Base-by-base conservation (phyloP, 2,113 vertebrate genomes). In the Forbesichthys papilliferus region DNA sequence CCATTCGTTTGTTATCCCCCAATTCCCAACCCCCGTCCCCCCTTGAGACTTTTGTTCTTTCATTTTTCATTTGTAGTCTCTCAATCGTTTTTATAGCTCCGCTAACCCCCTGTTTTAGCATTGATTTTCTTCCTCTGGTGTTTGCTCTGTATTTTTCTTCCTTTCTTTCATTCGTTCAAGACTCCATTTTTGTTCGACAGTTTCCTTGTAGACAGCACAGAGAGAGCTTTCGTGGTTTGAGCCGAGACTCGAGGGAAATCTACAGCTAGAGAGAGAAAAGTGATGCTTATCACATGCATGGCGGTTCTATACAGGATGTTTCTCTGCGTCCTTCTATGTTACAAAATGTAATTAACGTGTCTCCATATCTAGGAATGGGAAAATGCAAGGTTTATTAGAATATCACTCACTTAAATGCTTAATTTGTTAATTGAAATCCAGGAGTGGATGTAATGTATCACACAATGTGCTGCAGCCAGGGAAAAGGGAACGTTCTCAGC, bases 111-210 rank as follows among this genome's bases (percentile, higher is more conserved):
- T 64, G 64, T 67, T 64, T 65, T 33, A 61, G 36, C 69, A 84
- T 89, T 54, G 74, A 85, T 87, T 82, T 83, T 80, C 66, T 68
- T 71, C 14, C 56, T 64, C 69, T 68, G 69, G 55, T 9, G 69
- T 34, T 72, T 71, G 70, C 56, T 48, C 47, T 71, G 75, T 74
- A 52, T 68, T 81, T 76, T 67, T 61, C 48, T 73, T 62, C 74
- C 61, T 59, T 76, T 72, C 65, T 59, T 74, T 64, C 75, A 74
- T 82, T 64, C 75, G 73, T 82, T 54, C 48, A 69, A 82, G 83
- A 79, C 78, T 80, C 83, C 80, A 84, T 4, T 88, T 89, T 87
- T 83, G 83, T 75, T 87, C 81, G 86, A 82, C 83, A 84, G 81
- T 86, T 88, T 80, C 83, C 87, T 80, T 82, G 80, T 80, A 78